Percentiles rank a stretch among this genome's conserved stretches.
Evolutionary conservation across 1,140 invertebrate genomes (phyloP).

Genomic region (Babylonia areolata): DNA sequence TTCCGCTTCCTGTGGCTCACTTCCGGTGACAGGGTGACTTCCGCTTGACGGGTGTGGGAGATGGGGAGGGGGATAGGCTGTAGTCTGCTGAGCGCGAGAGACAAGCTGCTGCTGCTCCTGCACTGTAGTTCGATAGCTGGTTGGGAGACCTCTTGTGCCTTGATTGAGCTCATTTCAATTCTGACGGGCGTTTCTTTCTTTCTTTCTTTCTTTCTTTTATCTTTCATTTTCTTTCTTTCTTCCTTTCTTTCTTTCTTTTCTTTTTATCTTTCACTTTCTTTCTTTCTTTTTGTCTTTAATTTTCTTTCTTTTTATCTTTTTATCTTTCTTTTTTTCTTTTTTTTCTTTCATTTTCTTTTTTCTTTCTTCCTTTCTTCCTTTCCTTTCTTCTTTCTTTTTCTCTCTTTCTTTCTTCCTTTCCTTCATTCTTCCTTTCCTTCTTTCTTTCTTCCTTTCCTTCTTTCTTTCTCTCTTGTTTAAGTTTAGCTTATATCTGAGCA

Average conservation of each 20-base stretch:
- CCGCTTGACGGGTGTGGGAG: too few relatives aligned
- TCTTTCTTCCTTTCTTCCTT: not conserved
- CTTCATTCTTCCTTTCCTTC: not conserved
- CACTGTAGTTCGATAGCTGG: too few relatives aligned
- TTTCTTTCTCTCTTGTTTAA: not conserved
- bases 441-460: not conserved
- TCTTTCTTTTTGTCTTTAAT: conserved; percentile 7
- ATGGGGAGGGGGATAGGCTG: too few relatives aligned
- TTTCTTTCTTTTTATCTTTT: not conserved
- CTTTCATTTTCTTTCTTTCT: conserved; percentile 36
- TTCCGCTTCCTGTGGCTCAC: too few relatives aligned
- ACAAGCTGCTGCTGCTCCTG: too few relatives aligned
- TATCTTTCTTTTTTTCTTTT: conserved; percentile 1
- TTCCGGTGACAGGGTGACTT: too few relatives aligned
- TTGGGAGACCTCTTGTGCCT: too few relatives aligned
- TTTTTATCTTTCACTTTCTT: not conserved
- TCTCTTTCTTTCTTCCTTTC: not conserved
- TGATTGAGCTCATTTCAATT: too few relatives aligned
- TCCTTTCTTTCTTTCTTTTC: conserved; percentile 29
- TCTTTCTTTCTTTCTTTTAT: conserved; percentile 22
- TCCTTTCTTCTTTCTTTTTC: not conserved
- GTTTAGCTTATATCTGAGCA: not conserved
- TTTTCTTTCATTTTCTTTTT: not conserved
- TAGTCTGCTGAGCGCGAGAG: too few relatives aligned
- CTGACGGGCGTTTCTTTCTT: too few relatives aligned